Evolutionary conservation across 2,113 vertebrate genomes (phyloP), one percentile per base, ranked within the genome.

Genomic region (Oxygymnocypris stewartii): DNA sequence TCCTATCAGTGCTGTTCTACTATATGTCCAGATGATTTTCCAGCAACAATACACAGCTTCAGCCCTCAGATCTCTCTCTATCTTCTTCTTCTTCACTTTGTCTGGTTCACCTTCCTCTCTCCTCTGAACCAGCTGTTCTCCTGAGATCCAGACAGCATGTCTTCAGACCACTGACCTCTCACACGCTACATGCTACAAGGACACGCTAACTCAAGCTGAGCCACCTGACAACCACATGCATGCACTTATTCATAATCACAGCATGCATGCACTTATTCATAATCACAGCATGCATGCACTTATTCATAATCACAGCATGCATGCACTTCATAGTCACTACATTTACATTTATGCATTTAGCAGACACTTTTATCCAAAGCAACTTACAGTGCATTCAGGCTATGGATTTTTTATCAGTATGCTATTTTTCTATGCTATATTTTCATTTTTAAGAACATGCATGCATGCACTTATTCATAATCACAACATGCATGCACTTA

Each of bases 91-190:
- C 23, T 76, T 78, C 42, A 18, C 31, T 54, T 57, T n/a, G n/a
- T 76, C 4, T 80, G 44, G 54, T 35, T 73, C 54, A 75, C 76
- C 61, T 61, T 35, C 40, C 18, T n/a, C 23, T 85, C 40, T 63
- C 74, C 44, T 79, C 75, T 85, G 57, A 74, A n/a, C n/a, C 76
- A 75, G 23, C 49, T 82, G 69, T 37, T 65, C 82, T 87, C 63
- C 57, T 65, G 77, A 85, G 67, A 67, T 44, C 14, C 23, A 20
- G 25, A 54, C 84, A 85, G 79, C 83, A 88, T 71, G 78, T 61
- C 57, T 61, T n/a, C 61, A 76, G n/a, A 16, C 57, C 54, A 5
- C 82, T 87, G 37, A 87, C 86, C 57, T 61, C 44, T 61, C 63
- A 69, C 59, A 87, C 44, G 37, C 44, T 63, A 13, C 82, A 84